A percentile compares a stretch with the other conserved stretches of the same genome.
These are phyloP conservation scores for Baccha elongata DNA, from an alignment of 2,888 invertebrate genomes.

Conservation along the genomic window DNA sequence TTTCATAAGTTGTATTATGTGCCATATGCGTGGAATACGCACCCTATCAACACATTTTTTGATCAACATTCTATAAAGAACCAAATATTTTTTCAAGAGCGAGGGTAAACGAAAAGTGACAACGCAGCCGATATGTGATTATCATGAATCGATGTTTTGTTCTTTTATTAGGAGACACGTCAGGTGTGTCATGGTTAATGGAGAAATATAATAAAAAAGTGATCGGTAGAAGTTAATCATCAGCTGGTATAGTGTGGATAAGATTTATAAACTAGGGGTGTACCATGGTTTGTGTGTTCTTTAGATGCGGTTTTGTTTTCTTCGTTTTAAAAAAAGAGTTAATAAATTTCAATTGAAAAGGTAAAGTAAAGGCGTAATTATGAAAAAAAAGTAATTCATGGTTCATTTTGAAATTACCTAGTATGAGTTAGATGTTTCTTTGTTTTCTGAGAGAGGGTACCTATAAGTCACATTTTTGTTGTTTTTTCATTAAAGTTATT, in stretches of 20 bases:
- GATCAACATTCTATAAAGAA: slow-evolving; percentile 14
- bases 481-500: too few relatives aligned
- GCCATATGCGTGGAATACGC: slow-evolving; percentile 24
- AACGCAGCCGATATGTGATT: slow-evolving; percentile 23
- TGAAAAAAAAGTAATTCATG: too few relatives aligned
- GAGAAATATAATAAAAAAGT: slow-evolving; percentile 14
- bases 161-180: slow-evolving; percentile 17
- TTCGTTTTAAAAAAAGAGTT: not conserved
- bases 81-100: slow-evolving; percentile 3
- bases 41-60: slow-evolving; percentile 20
- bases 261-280: slow-evolving; percentile 2
- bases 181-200: slow-evolving; percentile 29
- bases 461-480: too few relatives aligned
- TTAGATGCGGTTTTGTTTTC: not conserved
- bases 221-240: slow-evolving; percentile 3
- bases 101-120: slow-evolving; percentile 10
- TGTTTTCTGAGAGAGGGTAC: too few relatives aligned
- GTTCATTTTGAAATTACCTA: too few relatives aligned
- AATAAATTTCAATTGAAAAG: too few relatives aligned
- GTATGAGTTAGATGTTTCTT: too few relatives aligned
- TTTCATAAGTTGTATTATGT: not conserved
- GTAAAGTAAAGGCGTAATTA: too few relatives aligned
- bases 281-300: not conserved
- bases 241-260: slow-evolving; percentile 11
- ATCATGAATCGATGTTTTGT: slow-evolving; percentile 24